phyloP scores from a whole-genome alignment of 2,113 vertebrate species.

The Anoura caudifer region DNA sequence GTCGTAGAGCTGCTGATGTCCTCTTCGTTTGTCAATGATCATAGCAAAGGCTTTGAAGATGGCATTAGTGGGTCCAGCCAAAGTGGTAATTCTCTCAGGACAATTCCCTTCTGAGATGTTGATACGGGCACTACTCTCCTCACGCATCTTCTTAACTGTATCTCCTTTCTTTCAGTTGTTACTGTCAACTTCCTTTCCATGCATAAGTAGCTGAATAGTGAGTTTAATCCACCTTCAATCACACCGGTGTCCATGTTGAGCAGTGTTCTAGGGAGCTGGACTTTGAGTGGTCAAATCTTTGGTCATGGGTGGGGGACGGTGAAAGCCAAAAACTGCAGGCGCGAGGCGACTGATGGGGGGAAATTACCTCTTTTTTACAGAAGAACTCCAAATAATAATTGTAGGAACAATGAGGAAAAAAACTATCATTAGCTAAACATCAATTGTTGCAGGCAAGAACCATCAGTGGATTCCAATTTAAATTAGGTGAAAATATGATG shows the following conservation, averaged over 20 bases:
- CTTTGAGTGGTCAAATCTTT: constrained; percentile 79
- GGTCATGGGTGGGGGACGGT: constrained; percentile 75
- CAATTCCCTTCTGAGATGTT: constrained; percentile 99
- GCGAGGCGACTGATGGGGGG: too few species aligned
- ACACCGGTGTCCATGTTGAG: constrained; percentile 97
- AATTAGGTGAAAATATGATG: background rate
- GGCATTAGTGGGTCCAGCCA: constrained; percentile 97
- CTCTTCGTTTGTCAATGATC: constrained; percentile 99
- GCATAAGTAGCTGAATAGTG: constrained; percentile 98
- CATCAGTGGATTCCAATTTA: background rate
- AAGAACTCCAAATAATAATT: background rate
- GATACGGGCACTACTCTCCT: constrained; percentile 98
- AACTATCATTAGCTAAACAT: background rate
- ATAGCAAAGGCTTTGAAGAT: constrained; percentile 99
- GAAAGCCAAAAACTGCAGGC: constrained; percentile 72
- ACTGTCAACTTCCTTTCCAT: constrained; percentile 93
- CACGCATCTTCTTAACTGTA: constrained; percentile 99
- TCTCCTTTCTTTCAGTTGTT: constrained; percentile 96
- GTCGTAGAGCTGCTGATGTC: constrained; percentile 99
- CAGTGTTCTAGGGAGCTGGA: constrained; percentile 75
- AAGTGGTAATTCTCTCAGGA: constrained; percentile 97
- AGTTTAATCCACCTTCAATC: constrained; percentile 99
- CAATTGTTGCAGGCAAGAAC: background rate
- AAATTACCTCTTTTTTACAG: background rate
- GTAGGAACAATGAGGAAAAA: background rate